Percentiles rank a stretch among this genome's conserved stretches.
Conservation (phyloP, 2,888 invertebrate species). For the Leptopilina drosophilae region DNA sequence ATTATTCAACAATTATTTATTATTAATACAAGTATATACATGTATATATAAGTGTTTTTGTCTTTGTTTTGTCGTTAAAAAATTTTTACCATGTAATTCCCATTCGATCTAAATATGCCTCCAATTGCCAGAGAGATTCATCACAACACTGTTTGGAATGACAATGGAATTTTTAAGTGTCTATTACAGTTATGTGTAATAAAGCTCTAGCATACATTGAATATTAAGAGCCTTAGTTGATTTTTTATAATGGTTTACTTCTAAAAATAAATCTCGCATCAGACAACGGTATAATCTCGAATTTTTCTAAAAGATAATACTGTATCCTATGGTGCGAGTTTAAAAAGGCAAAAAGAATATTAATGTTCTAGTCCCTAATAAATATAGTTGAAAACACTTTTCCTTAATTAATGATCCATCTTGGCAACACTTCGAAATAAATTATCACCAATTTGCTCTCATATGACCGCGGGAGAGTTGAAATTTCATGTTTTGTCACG, state of each 20-base stretch:
- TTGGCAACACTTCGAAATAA: conserved; percentile 33
- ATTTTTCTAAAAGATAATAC: conserved; percentile 35
- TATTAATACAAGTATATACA: too few species aligned
- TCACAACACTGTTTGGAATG: too few species aligned
- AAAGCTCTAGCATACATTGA: too few species aligned
- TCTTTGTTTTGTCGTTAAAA: too few species aligned
- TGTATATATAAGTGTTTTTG: too few species aligned
- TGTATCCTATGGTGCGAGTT: conserved; percentile 3
- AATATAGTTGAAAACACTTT: conserved; percentile 38
- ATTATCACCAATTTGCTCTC: conserved; percentile 37
- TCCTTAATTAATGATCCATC: conserved; percentile 36
- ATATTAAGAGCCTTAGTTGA: too few species aligned
- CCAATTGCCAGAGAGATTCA: too few species aligned
- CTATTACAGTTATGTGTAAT: too few species aligned
- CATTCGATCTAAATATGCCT: too few species aligned
- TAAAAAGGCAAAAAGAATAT: conserved; percentile 29
- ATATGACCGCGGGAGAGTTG: not conserved
- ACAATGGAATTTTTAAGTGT: too few species aligned
- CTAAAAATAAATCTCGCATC: not conserved
- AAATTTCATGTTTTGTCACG: conserved; percentile 26
- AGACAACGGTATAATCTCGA: not conserved
- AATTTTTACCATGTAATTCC: too few species aligned
- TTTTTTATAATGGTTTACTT: not conserved
- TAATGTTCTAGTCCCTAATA: conserved; percentile 31
- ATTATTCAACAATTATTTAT: too few species aligned